These are phyloP conservation scores for Drosophila mauritiana DNA, from an alignment of 1,140 invertebrate genomes.

Conservation along the genomic window DNA sequence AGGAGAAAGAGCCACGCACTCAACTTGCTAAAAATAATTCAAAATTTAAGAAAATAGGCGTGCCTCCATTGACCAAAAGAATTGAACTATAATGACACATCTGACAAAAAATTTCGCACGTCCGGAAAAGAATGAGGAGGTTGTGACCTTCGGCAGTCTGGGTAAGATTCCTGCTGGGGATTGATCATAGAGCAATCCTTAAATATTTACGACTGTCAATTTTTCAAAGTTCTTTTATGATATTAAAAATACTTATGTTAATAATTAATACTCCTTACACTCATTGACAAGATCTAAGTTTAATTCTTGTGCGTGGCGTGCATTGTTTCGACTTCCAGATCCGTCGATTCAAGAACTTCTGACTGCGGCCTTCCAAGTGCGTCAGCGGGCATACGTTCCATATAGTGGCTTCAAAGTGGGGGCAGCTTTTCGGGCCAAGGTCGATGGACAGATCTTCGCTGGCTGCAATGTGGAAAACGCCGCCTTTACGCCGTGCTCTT, in stretches of 20 bases:
- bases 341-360: constrained; percentile 87
- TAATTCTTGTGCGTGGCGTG: not conserved
- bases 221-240: not conserved
- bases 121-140: constrained; percentile 41
- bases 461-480: constrained; percentile 97
- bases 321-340: constrained; percentile 84
- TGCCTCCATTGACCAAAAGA: constrained; percentile 24
- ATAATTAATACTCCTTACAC: not conserved
- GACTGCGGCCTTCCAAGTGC: constrained; percentile 86
- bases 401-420: constrained; percentile 98
- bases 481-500: constrained; percentile 91
- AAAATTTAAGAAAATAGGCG: constrained; percentile 47
- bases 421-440: constrained; percentile 90
- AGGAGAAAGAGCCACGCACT: constrained; percentile 49
- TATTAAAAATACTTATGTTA: not conserved
- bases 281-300: not conserved
- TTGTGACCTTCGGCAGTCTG: constrained; percentile 45
- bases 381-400: constrained; percentile 91
- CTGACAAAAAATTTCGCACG: constrained; percentile 49
- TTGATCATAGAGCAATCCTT: not conserved
- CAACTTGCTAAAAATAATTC: constrained; percentile 35
- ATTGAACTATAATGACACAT: constrained; percentile 56
- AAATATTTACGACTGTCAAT: not conserved
- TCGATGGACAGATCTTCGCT: constrained; percentile 87
- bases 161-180: constrained; percentile 36